Base-by-base conservation (phyloP, 2,888 invertebrate species). In the Eucriotettix oculatus region DNA sequence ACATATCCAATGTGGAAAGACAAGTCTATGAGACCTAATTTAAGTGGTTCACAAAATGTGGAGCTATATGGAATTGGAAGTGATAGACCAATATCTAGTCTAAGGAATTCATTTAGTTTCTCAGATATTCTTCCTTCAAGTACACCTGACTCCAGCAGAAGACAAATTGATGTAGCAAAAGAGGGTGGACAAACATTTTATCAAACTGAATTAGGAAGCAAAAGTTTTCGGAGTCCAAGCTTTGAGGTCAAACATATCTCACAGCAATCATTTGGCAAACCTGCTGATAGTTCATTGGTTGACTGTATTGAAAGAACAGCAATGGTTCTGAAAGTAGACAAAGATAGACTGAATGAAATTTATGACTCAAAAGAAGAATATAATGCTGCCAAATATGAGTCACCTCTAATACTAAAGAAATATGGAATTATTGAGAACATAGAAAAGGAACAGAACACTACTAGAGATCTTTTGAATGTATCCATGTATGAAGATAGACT, bases 391-490 rank as follows among this genome's bases (percentile, higher is more conserved):
- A 48, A 48, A 14, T 48, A 48, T 48, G 2, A n/a, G n/a, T 14
- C 14, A 48, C 48, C 48, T 48, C 48, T 48, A 48, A 7, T n/a
- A 2, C 14, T 14, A 9, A 29, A 29, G 7, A 29, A 29, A 29
- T 29, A 29, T 7, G 29, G 29, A 29, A 29, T 29, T 29, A 2
- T 29, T 29, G 16, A 42, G 56, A 16, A 57, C 11, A 54, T 10
- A 43, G 29, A 42, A 11, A 9, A 16, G 40, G 69, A 71, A 42
- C 68, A 71, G 61, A 71, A 72, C 42, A 72, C 71, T 5, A 72
- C 70, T 54, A 71, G 69, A 1, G 71, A 71, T 65, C 59, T 70
- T 9, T 57, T 71, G 43, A 72, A 72, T 60, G 68, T 69, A 16
- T 68, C 68, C 0, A 62, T 69, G 1, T 70, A 69, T 10, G 69